Base-by-base conservation (phyloP, 2,797 vertebrate genomes). In the Dipus sagitta region DNA sequence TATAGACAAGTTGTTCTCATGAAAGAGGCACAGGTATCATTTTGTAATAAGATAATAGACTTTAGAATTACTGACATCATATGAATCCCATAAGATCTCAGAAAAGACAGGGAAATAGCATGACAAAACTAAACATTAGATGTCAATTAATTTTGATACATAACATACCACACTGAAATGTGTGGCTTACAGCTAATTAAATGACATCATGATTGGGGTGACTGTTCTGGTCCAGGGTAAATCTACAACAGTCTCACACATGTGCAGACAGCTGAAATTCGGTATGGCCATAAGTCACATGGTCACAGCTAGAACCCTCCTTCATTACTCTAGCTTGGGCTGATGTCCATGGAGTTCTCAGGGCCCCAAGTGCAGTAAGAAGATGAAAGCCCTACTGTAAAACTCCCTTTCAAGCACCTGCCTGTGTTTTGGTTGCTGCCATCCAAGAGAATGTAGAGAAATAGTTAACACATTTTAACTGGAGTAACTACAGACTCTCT, bases 121-220 rank as follows among this genome's bases (percentile, higher is more conserved):
- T 54, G 9, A 11, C 38, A 23, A 42, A 78, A 52, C 32, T 34
- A 86, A 75, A 23, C 13, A 32, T 64, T n/a, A 92, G 2, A 4
- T 42, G 32, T 76, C 17, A 8, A 68, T 86, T 72, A 81, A 32
- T 80, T 92, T 91, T 86, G 14, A 28, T 92, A 4, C 4, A 21
- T 42, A 86, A 62, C 9, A 77, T 83, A 52, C 3, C 6, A 77
- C 0, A 2, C 1, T 5, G 74, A 91, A 74, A 91, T 11, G 32
- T 83, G 18, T 65, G 18, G 11, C 74, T 94, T 94, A 89, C 90
- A 84, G 17, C 17, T 38, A 67, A 14, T 77, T 67, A 71, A 78
- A 82, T 92, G 67, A 58, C 5, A 70, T 64, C 18, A 42, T 82
- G 26, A 70, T 64, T 89, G 10, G 0, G 42, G 34, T 54, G 21